phyloP scores from a whole-genome alignment of 1,140 invertebrate genomes.

The Lethrus apterus region DNA sequence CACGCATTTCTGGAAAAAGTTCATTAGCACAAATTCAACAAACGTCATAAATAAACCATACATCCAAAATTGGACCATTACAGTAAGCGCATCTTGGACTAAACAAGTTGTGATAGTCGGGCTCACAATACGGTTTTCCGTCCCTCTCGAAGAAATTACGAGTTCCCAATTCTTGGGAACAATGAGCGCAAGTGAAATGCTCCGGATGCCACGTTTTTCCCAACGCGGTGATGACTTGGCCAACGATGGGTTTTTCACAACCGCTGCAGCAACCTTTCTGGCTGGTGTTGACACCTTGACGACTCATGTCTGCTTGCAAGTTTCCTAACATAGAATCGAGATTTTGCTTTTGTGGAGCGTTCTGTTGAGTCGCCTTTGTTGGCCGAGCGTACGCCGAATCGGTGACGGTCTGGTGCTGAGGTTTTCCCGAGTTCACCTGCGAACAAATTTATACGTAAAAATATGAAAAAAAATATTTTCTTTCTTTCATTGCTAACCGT shows the following conservation, averaged over 20 bases:
- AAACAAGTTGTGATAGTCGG: slow-evolving; percentile 97
- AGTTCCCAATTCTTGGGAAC: slow-evolving; percentile 92
- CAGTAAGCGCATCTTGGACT: slow-evolving; percentile 97
- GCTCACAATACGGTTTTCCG: slow-evolving; percentile 93
- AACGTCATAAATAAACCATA: slow-evolving; percentile 40
- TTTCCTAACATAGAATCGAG: slow-evolving; percentile 91
- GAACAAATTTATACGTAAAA: slow-evolving; percentile 5
- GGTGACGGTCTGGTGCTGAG: slow-evolving; percentile 30
- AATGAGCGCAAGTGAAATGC: slow-evolving; percentile 96
- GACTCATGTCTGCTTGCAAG: slow-evolving; percentile 89
- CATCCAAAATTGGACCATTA: slow-evolving; percentile 96
- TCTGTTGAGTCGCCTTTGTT: slow-evolving; percentile 37
- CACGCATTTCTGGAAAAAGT: slow-evolving; percentile 93
- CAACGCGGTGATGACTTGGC: slow-evolving; percentile 88
- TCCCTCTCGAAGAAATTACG: slow-evolving; percentile 98
- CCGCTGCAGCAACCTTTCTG: slow-evolving; percentile 97
- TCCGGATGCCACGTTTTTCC: slow-evolving; percentile 99
- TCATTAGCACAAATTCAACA: slow-evolving; percentile 19
- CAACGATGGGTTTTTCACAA: slow-evolving; percentile 96
- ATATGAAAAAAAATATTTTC: slow-evolving; percentile 2
- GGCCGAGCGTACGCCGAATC: slow-evolving; percentile 39
- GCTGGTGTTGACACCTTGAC: slow-evolving; percentile 94
- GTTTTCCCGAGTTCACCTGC: slow-evolving; percentile 27
- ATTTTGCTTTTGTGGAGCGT: slow-evolving; percentile 37
- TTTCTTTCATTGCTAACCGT: not conserved